Evolutionary conservation across 2,113 vertebrate species (phyloP).

Genomic region (Trematocara variabile): DNA sequence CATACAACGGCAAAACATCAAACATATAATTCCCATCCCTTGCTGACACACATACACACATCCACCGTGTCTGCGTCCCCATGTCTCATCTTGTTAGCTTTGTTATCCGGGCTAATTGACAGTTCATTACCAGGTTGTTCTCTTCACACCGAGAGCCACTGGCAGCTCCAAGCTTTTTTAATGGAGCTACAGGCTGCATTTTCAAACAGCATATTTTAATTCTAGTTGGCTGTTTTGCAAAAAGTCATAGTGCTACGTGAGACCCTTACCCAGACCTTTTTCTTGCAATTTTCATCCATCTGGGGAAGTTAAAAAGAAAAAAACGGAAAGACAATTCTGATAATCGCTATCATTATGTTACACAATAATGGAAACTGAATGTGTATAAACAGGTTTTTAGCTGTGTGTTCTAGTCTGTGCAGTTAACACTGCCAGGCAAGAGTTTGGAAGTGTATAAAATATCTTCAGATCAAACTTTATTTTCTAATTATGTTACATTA

Average conservation of each 20-base stretch:
- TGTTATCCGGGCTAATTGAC: conserved; percentile 50
- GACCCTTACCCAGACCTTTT: background rate
- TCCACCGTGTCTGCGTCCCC: background rate
- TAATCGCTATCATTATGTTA: background rate
- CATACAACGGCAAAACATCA: background rate
- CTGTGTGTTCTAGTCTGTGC: too few species aligned
- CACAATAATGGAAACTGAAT: background rate
- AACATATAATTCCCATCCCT: background rate
- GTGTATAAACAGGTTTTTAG: background rate
- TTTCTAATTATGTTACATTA: too few species aligned
- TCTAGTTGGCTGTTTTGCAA: background rate
- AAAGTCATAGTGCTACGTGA: background rate
- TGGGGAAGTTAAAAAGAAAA: background rate
- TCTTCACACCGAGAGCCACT: background rate
- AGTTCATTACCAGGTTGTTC: conserved; percentile 51
- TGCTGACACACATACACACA: background rate
- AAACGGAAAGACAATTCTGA: background rate
- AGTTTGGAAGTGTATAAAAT: too few species aligned
- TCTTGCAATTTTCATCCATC: background rate
- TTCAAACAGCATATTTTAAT: background rate
- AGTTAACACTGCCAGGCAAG: too few species aligned
- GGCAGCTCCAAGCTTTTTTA: conserved; percentile 8
- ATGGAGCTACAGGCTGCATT: background rate
- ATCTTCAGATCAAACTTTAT: too few species aligned
- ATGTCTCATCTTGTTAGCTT: conserved; percentile 32